Percentiles rank a stretch among this genome's conserved stretches.
Evolutionary conservation across 2,797 vertebrate species (phyloP).

Genomic region (Melanotaenia boesemani): DNA sequence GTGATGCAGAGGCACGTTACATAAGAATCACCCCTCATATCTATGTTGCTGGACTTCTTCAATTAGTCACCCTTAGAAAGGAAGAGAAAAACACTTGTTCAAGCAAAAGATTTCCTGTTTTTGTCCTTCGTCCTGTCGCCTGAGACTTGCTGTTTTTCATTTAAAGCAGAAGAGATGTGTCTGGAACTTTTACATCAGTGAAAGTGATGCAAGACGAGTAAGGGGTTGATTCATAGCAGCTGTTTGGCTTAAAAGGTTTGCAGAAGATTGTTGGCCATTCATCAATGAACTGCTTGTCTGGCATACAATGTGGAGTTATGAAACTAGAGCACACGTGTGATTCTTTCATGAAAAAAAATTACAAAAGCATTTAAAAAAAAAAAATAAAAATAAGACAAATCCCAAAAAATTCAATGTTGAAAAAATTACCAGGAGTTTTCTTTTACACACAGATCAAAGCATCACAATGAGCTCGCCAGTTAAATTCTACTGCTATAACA

Average conservation of each 20-base stretch:
- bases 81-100: background rate
- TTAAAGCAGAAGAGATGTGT: too few species aligned
- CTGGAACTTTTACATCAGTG: too few species aligned
- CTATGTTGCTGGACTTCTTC: too few species aligned
- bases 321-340: background rate
- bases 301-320: background rate
- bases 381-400: background rate
- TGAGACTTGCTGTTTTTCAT: too few species aligned
- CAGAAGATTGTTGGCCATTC: background rate
- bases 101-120: background rate
- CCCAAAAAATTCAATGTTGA: background rate
- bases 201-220: too few species aligned
- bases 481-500: background rate
- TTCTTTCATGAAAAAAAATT: background rate
- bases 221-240: background rate
- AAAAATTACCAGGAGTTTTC: background rate
- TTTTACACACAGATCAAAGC: background rate
- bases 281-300: background rate
- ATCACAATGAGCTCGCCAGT: background rate
- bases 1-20: too few species aligned
- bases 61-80: background rate
- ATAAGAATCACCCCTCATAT: too few species aligned
- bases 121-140: too few species aligned
- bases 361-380: too few species aligned
- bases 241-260: background rate